Evolutionary conservation across 2,888 invertebrate species (phyloP), one percentile per base, ranked within the genome.

Genomic region (Melieria crassipennis): DNA sequence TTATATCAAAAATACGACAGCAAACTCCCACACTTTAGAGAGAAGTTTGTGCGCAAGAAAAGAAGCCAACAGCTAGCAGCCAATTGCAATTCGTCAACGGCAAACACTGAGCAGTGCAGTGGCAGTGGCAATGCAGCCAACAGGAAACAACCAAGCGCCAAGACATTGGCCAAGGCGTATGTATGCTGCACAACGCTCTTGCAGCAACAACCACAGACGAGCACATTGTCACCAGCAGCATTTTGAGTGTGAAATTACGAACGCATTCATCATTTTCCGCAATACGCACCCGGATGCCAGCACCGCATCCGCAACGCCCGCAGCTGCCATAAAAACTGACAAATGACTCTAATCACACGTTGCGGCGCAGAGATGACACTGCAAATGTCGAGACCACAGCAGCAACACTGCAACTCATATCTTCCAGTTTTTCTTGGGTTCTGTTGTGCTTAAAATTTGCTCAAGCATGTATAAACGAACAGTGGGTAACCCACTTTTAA

Each of bases 191-290:
- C 50, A 50, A 48, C 45, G 52, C 50, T 67, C 60, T 60, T 67
- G 58, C 67, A 67, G 4, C 42, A 58, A 1, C 58, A 30, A 42
- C 58, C 30, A n/a, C 43, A n/a, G 48, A 43, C 50, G 50, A 67
- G 60, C 52, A 52, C 67, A 52, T 58, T 61, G 67, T 67, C 67
- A 61, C 60, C 61, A 52, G 30, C 62, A 69, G 69, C 56, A 69
- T 63, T 69, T 63, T 55, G 55, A 69, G 69, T 69, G 69, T 69
- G 69, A 62, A 69, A 69, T 69, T 69, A 63, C 69, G 47, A 62
- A 46, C 61, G 47, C 63, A 69, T 69, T 52, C 69, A 69, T 69
- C 69, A 62, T 62, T 62, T 63, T 16, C 16, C 46, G 67, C 67
- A 61, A 58, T 42, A 7, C 30, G 45, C 13, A 43, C 11, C 11